phyloP scores from a whole-genome alignment of 2,888 invertebrate species.

The Macrophya alboannulata region DNA sequence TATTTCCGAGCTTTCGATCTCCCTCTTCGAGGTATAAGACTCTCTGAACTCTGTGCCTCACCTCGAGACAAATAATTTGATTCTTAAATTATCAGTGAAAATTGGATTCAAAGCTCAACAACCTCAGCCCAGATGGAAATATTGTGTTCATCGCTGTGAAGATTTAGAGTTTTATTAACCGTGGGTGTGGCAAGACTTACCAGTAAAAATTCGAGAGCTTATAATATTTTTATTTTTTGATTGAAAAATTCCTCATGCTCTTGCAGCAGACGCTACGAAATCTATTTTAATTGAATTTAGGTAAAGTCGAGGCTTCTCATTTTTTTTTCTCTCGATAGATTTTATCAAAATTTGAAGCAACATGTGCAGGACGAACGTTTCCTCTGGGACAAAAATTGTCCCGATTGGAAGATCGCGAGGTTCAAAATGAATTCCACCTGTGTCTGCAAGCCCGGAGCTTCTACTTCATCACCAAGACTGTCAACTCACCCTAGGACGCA shows the following conservation, averaged over 20 bases:
- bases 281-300: background rate
- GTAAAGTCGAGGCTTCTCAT: background rate
- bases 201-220: background rate
- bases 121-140: too few species aligned
- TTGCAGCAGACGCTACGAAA: background rate
- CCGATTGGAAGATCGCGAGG: conserved; percentile 13
- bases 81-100: background rate
- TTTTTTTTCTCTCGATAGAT: background rate
- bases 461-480: conserved; percentile 29
- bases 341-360: conserved; percentile 19
- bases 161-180: background rate
- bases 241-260: background rate
- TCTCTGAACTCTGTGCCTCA: background rate
- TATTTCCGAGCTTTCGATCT: background rate
- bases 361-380: conserved; percentile 11
- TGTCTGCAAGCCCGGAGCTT: conserved; percentile 11
- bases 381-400: conserved; percentile 25
- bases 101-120: background rate
- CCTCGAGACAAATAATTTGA: background rate
- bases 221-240: background rate
- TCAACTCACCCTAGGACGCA: background rate
- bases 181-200: background rate
- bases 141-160: background rate
- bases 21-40: background rate
- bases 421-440: conserved; percentile 37